phyloP scores from a whole-genome alignment of 2,888 invertebrate species.

The Neria commutata region DNA sequence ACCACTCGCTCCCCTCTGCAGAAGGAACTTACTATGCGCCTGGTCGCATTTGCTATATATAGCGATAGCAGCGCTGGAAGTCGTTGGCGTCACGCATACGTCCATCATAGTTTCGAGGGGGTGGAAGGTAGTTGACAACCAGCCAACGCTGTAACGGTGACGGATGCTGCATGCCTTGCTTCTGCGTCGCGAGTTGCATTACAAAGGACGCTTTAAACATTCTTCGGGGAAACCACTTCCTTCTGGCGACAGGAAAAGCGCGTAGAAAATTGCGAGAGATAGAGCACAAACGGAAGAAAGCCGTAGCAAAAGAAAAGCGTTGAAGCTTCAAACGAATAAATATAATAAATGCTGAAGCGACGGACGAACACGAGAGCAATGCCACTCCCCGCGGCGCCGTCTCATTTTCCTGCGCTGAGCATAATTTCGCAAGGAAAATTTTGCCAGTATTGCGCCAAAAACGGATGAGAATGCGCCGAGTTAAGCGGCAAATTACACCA shows the following conservation, averaged over 20 bases:
- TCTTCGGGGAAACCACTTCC: not conserved
- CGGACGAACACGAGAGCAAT: not conserved
- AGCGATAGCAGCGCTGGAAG: too few species aligned
- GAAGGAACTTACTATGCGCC: too few species aligned
- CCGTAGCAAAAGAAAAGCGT: conserved; percentile 11
- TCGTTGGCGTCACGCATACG: too few species aligned
- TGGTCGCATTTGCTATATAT: too few species aligned
- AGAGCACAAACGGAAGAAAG: too few species aligned
- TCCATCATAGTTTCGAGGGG: too few species aligned
- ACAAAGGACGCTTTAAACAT: not conserved
- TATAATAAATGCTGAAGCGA: conserved; percentile 20
- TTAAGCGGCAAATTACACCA: conserved; percentile 39
- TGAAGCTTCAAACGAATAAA: conserved; percentile 39
- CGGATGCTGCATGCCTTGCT: not conserved
- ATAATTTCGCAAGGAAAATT: conserved; percentile 7
- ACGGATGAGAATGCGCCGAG: conserved; percentile 26
- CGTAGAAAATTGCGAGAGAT: not conserved
- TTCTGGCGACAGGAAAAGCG: not conserved
- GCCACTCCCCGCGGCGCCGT: too few species aligned
- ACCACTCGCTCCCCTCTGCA: too few species aligned
- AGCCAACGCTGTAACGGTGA: conserved; percentile 1
- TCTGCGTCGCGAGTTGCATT: not conserved
- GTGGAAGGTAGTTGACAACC: conserved; percentile 2
- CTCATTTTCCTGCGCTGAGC: conserved; percentile 4
- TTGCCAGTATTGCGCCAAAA: not conserved